These are phyloP conservation scores for Stichodactyla helianthus DNA, from an alignment of 64 coral and sea anemone genomes.

Conservation along the genomic window DNA sequence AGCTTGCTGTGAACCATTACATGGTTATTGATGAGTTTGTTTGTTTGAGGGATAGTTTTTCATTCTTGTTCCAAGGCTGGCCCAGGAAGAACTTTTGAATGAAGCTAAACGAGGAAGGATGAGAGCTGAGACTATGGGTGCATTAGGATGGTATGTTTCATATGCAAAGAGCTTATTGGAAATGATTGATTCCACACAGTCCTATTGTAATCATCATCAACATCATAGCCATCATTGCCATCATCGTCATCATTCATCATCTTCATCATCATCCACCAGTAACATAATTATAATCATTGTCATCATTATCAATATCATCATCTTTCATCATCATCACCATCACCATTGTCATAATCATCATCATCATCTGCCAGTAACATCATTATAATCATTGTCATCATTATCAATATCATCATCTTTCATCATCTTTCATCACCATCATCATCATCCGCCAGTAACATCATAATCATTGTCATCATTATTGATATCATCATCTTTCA, in stretches of 20 bases:
- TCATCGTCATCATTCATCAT: too few relatives aligned
- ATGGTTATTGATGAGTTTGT: too few relatives aligned
- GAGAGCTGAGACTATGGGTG: slow-evolving; percentile 78
- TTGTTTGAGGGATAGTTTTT: not conserved
- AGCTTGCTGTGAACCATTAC: not conserved
- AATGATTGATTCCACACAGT: too few relatives aligned
- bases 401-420: not conserved
- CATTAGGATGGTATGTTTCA: slow-evolving; percentile 62
- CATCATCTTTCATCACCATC: not conserved
- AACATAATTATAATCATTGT: too few relatives aligned
- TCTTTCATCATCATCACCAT: not conserved
- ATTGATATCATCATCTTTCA: not conserved
- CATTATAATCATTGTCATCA: not conserved
- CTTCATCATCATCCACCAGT: too few relatives aligned
- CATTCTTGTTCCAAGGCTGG: slow-evolving; percentile 43
- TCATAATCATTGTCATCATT: not conserved
- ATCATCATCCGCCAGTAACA: not conserved
- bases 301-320: too few relatives aligned
- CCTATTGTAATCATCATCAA: too few relatives aligned
- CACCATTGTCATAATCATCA: too few relatives aligned
- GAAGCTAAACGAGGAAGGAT: slow-evolving; percentile 74
- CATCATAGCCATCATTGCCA: too few relatives aligned
- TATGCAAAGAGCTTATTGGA: too few relatives aligned
- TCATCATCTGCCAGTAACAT: not conserved
- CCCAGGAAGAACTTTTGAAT: slow-evolving; percentile 71